Evolutionary conservation across 2,888 invertebrate genomes (phyloP), one percentile per base, ranked within the genome.

Genomic region (Auanema sp.): DNA sequence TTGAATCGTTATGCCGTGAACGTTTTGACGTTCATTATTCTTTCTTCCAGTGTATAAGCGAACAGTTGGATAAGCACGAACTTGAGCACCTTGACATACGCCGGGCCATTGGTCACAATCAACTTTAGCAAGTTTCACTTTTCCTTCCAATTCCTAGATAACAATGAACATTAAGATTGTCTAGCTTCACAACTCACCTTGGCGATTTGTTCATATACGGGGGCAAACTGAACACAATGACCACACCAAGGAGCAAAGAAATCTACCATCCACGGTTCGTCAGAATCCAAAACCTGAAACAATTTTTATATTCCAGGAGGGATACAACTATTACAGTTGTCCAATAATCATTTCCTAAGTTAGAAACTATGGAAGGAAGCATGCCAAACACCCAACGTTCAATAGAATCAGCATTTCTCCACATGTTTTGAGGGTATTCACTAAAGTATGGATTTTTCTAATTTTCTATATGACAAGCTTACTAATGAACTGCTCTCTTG

Each of bases 121-220:
- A 3, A 90, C 84, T 84, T 89, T 89, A 1, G 87, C 90, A 61
- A 88, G 85, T 62, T 86, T 86, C 0, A 89, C 88, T 69, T 84
- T 83, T 10, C 87, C 88, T 65, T 88, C 86, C 65, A 89, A 68
- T n/a, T 64, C 47, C 77, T 79, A 67, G 58, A 66, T 50, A n/a
- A 5, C n/a, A 16, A 62, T 8, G 24, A 42, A 6, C 6, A 6
- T 42, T 58, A 33, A 25, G 21, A 33, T 11, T 58, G 41, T 23
- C 12, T 53, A 2, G 53, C 4, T 12, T 33, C 8, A 4, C 23
- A 43, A 65, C 74, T 75, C 68, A 90, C 90, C 86, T 88, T 86
- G 12, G 90, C 89, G 53, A 89, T 87, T 71, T 87, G 85, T 71
- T 89, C 88, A 84, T 89, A 90, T 69, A 89, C 88, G 1, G 90